Evolutionary conservation across 92 coral and sea anemone species (phyloP).

Genomic region (Phymanthus crucifer): DNA sequence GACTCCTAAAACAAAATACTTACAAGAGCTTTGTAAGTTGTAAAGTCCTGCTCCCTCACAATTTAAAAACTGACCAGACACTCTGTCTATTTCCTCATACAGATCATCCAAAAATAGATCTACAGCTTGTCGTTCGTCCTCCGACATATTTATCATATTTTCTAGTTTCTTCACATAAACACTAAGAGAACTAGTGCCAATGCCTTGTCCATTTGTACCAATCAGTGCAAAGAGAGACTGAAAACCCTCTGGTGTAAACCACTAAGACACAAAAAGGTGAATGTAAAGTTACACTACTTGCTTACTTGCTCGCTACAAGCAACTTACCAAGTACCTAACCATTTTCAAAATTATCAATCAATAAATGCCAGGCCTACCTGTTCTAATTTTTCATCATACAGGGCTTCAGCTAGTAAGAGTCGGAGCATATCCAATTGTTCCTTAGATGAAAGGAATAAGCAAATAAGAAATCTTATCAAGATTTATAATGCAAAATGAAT

Average conservation of each 20-base stretch:
- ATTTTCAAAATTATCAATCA: no score
- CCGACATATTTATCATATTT: constrained; percentile 42
- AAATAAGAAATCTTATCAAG: background rate
- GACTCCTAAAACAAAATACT: constrained; percentile 19
- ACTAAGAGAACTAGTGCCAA: constrained; percentile 86
- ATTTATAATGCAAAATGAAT: background rate
- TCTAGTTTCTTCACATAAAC: constrained; percentile 73
- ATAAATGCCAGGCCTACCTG: constrained; percentile 35
- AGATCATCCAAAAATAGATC: constrained; percentile 78
- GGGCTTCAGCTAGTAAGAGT: constrained; percentile 59
- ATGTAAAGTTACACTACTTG: background rate
- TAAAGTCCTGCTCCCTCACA: constrained; percentile 86
- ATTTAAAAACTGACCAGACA: constrained; percentile 81
- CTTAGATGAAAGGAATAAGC: constrained; percentile 25
- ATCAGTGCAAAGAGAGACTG: constrained; percentile 77
- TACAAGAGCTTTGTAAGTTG: constrained; percentile 71
- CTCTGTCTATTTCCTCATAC: constrained; percentile 81
- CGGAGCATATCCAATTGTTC: constrained; percentile 78
- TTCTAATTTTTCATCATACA: constrained; percentile 71
- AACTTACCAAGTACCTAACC: no score
- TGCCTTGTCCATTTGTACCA: constrained; percentile 90
- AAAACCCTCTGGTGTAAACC: constrained; percentile 81
- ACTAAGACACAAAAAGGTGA: constrained; percentile 24
- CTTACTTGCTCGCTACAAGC: no score
- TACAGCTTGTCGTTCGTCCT: constrained; percentile 70